Base-by-base conservation (phyloP, 2,797 vertebrate genomes). In the Cirrhinus mrigala region DNA sequence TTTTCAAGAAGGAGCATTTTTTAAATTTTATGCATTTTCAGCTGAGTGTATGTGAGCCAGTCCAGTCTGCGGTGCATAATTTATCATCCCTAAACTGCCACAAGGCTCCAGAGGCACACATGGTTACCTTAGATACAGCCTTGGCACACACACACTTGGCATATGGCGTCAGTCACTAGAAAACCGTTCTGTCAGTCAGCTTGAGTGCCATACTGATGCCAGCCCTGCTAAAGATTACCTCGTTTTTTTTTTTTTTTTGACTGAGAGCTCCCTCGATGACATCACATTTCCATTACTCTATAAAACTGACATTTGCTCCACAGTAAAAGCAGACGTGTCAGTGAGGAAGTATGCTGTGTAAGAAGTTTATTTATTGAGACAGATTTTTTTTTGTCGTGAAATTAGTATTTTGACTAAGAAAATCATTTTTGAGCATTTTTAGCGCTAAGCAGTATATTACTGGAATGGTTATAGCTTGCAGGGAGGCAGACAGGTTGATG, bases 91-190 rank as follows among this genome's bases (percentile, higher is more conserved):
- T 70, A 81, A 84, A 68, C 76, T 87, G 78, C 71, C 70, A 84
- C 44, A 40, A 86, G 84, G 89, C 89, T 76, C 77, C n/a, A 68
- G 87, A 86, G 79, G 56, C 78, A 86, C 89, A 89, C 89, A 88
- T 82, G 90, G 89, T 90, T 77, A 86, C 87, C 89, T 87, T 83
- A 91, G 87, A 86, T 71, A 56, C 87, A 70, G 89, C 75, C 88
- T 81, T 91, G 91, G 89, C 81, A 81, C 58, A 78, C 70, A 90
- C 80, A 88, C 89, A 90, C 86, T 92, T 90, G 91, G 92, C 91
- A 83, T 84, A 75, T 73, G 88, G 84, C 66, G 52, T 37, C 44
- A 90, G 87, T 87, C 79, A 27, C 87, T 77, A 83, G 73, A 88
- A 78, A 66, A 78, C 48, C 52, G 60, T 71, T 73, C 40, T 87